These are phyloP conservation scores for Calephelis perditalis DNA, from an alignment of 2,888 invertebrate genomes.

Conservation along the genomic window DNA sequence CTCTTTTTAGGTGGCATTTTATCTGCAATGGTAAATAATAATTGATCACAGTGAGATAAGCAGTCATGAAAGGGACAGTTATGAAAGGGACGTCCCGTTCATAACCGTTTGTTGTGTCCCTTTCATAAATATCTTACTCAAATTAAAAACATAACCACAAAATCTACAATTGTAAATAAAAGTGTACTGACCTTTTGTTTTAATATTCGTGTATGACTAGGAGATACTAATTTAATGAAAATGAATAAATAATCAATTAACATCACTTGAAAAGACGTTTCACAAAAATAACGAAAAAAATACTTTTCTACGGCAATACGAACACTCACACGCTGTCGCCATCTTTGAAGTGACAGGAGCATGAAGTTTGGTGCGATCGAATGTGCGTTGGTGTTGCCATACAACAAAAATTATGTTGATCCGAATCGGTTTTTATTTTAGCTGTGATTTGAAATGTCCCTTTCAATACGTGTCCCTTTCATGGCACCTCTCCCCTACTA, in stretches of 20 bases:
- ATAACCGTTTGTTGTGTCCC: no score
- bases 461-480: background rate
- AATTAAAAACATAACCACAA: conserved; percentile 21
- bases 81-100: no score
- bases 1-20: no score
- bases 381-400: conserved; percentile 15
- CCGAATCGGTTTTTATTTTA: conserved; percentile 19
- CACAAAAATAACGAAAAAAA: conserved; percentile 18
- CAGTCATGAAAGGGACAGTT: no score
- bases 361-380: conserved; percentile 19
- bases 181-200: conserved; percentile 18
- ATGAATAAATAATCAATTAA: conserved; percentile 18
- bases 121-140: no score
- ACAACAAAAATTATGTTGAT: conserved; percentile 19
- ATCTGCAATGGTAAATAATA: background rate
- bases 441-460: conserved; percentile 12
- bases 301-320: conserved; percentile 17
- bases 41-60: conserved; percentile 7
- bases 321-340: conserved; percentile 16
- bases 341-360: conserved; percentile 18
- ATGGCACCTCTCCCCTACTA: background rate
- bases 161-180: conserved; percentile 18
- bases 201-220: conserved; percentile 18
- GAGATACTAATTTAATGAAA: conserved; percentile 15
- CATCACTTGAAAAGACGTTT: conserved; percentile 20